Conservation (phyloP, 2,888 invertebrate species). For the Cephus runcator region DNA sequence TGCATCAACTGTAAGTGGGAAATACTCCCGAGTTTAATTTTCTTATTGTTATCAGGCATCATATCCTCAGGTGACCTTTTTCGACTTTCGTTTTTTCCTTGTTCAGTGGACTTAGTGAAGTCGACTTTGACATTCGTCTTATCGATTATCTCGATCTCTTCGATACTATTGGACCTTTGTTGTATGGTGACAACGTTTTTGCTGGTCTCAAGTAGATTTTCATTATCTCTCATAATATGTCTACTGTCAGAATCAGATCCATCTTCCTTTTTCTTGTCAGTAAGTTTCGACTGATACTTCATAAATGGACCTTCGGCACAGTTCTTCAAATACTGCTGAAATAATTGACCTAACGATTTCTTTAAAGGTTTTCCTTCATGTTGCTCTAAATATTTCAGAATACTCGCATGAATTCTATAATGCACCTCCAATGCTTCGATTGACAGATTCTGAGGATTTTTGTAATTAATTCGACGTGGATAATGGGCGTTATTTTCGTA, state of each 20-base stretch:
- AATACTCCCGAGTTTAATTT: slow-evolving; percentile 50
- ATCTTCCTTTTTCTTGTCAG: slow-evolving; percentile 48
- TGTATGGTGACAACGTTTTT: slow-evolving; percentile 39
- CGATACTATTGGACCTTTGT: slow-evolving; percentile 46
- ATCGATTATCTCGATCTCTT: slow-evolving; percentile 45
- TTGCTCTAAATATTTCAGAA: slow-evolving; percentile 85
- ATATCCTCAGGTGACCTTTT: slow-evolving; percentile 42
- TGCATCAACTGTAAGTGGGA: slow-evolving; percentile 61
- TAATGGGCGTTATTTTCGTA: slow-evolving; percentile 85
- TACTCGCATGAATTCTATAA: slow-evolving; percentile 88
- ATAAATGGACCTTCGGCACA: slow-evolving; percentile 67
- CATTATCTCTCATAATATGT: slow-evolving; percentile 25
- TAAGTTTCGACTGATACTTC: slow-evolving; percentile 65
- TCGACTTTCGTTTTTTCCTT: slow-evolving; percentile 40
- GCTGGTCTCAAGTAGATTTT: slow-evolving; percentile 35
- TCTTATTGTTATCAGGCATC: slow-evolving; percentile 41
- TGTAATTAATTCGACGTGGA: slow-evolving; percentile 87
- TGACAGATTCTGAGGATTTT: slow-evolving; percentile 82
- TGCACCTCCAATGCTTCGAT: slow-evolving; percentile 90
- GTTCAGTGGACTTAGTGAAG: slow-evolving; percentile 22
- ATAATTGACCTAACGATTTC: slow-evolving; percentile 71
- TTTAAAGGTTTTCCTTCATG: slow-evolving; percentile 77
- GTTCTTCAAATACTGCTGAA: slow-evolving; percentile 69
- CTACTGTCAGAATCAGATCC: slow-evolving; percentile 20
- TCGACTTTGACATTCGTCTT: slow-evolving; percentile 28